Evolutionary conservation across 1,140 invertebrate genomes (phyloP), one percentile per base, ranked within the genome.

Genomic region (Dinoponera quadriceps): DNA sequence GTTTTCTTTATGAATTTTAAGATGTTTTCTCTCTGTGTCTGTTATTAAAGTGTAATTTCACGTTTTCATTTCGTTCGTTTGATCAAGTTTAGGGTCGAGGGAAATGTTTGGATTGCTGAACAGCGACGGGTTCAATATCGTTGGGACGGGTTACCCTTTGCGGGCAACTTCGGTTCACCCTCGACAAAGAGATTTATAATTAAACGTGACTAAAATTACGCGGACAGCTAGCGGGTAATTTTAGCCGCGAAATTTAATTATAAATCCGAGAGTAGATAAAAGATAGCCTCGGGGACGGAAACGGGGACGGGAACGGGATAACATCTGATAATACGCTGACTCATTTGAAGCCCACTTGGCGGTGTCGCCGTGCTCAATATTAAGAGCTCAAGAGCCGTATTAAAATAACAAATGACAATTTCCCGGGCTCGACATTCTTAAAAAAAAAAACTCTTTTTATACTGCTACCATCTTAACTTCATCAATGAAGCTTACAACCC

Each of bases 181-280:
- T 20, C 44, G 38, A 75, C 57, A 77, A 77, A 77, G 20, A 27
- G 27, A 77, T 77, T 66, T 66, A 38, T 77, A 66, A 77, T 77
- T 51, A 77, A 66, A 77, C 27, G n/a, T 20, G 11, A 65, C 16
- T 77, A 65, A 65, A 77, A 77, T 66, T 25, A 44, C 11, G 16
- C 20, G 63, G 65, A 33, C 33, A 38, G 7, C 62, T 65, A 16
- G 22, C 18, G 55, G 55, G 20, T 75, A 75, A 65, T 55, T 44
- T 55, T 68, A 78, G 20, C 20, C 1, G 16, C 18, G 38, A 20
- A 55, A 78, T 68, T 55, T 78, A 78, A 78, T 68, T 68, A 55
- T 68, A 75, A 49, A 63, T 48, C 4, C 13, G 3, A 60, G 33
- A 0, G n/a, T 63, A 1, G 1, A 9, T 33, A 20, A 63, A 75